Conservation (phyloP, 2,113 vertebrate genomes). For the Myrmophylax atrothorax region DNA sequence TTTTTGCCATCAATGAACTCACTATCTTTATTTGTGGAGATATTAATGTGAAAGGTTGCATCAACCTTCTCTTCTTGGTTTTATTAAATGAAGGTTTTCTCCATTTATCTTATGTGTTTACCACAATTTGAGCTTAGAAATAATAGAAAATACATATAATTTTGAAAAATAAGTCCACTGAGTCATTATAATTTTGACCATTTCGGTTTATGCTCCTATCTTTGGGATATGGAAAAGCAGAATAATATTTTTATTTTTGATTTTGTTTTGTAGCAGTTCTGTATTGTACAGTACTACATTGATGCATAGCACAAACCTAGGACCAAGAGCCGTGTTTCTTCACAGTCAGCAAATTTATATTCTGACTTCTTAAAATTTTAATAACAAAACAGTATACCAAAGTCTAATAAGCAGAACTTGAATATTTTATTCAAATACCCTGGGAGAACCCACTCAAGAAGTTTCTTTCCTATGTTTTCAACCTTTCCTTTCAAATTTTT, state of each 20-base stretch:
- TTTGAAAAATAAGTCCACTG: not conserved
- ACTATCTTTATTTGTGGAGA: not conserved
- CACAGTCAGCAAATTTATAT: not conserved
- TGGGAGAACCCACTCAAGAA: not conserved
- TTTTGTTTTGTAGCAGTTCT: not conserved
- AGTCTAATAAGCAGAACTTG: not conserved
- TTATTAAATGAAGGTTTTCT: not conserved
- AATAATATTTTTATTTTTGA: not conserved
- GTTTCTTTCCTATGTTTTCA: not conserved
- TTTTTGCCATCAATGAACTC: not conserved
- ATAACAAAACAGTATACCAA: not conserved
- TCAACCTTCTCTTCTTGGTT: not conserved
- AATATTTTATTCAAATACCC: not conserved
- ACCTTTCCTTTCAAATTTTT: not conserved
- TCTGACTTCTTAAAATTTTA: not conserved
- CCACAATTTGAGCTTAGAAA: not conserved
- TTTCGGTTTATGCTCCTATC: not conserved
- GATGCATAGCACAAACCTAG: not conserved
- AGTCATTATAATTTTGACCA: not conserved
- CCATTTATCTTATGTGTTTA: not conserved
- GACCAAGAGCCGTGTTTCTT: not conserved
- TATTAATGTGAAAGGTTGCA: not conserved
- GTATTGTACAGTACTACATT: not conserved
- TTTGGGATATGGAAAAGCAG: not conserved
- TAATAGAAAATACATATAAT: not conserved